A percentile compares a stretch with the other conserved stretches of the same genome.
phyloP scores from a whole-genome alignment of 2,797 vertebrate genomes.

The Falco peregrinus region DNA sequence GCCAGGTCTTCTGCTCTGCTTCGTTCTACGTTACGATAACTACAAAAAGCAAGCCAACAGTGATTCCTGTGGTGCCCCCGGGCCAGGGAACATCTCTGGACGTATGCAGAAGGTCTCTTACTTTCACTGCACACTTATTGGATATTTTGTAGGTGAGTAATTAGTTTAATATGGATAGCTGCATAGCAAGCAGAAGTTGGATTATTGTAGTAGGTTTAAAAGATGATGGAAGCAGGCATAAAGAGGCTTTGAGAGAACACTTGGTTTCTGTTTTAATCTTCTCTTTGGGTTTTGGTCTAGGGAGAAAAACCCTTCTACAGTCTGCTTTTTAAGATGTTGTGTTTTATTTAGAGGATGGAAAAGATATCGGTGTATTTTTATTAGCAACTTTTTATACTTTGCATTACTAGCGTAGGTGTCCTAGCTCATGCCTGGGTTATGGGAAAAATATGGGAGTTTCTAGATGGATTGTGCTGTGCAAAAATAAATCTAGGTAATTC shows the following conservation, averaged over 20 bases:
- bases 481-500: background rate
- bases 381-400: background rate
- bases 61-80: conserved; percentile 80
- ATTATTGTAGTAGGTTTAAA: conserved; percentile 21
- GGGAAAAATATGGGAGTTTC: background rate
- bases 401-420: background rate
- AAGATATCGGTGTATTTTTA: background rate
- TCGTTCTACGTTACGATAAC: conserved; percentile 97
- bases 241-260: conserved; percentile 11
- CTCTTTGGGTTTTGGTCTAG: background rate
- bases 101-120: conserved; percentile 99
- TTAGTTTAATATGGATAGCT: background rate
- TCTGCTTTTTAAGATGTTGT: background rate
- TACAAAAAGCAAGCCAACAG: conserved; percentile 96
- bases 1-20: conserved; percentile 96
- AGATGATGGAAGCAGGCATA: conserved; percentile 17
- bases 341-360: background rate
- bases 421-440: background rate
- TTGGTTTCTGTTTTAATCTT: background rate
- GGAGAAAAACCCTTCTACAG: background rate
- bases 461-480: background rate
- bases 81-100: conserved; percentile 87
- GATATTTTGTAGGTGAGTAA: conserved; percentile 96
- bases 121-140: conserved; percentile 99
- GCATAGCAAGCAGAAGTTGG: background rate